Evolutionary conservation across 2,888 invertebrate species (phyloP).

Genomic region (Slavum lentiscoides): DNA sequence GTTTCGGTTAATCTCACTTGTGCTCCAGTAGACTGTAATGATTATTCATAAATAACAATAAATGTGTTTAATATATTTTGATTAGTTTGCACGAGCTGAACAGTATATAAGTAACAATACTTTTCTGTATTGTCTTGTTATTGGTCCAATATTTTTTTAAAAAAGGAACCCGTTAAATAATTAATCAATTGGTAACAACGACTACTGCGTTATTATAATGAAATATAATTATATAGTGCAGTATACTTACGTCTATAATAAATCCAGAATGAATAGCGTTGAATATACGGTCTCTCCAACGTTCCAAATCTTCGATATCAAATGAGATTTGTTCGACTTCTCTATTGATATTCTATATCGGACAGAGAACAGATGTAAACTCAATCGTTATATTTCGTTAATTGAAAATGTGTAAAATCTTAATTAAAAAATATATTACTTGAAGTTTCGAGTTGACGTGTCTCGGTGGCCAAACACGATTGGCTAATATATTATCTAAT

Average conservation of each 20-base stretch:
- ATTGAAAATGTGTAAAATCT: too few relatives aligned
- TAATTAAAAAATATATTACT: conserved; percentile 50
- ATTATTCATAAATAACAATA: background rate
- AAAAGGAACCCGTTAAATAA: too few relatives aligned
- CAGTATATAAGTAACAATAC: too few relatives aligned
- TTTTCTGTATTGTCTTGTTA: too few relatives aligned
- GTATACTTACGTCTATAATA: conserved; percentile 63
- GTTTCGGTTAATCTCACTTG: conserved; percentile 67
- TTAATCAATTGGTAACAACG: too few relatives aligned
- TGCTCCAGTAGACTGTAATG: conserved; percentile 65
- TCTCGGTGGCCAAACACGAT: conserved; percentile 75
- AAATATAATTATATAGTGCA: background rate
- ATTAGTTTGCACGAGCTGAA: too few relatives aligned
- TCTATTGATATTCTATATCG: conserved; percentile 68
- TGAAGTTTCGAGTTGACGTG: conserved; percentile 56
- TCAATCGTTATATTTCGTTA: background rate
- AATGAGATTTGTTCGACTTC: conserved; percentile 70
- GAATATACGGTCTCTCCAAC: conserved; percentile 75
- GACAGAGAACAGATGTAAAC: background rate
- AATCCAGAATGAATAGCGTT: conserved; percentile 71
- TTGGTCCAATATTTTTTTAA: too few relatives aligned
- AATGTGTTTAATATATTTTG: too few relatives aligned
- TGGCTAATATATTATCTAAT: conserved; percentile 76
- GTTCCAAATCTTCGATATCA: conserved; percentile 72
- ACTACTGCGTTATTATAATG: too few relatives aligned